Evolutionary conservation across 2,888 invertebrate species (phyloP).

Genomic region (Cheilosia vulpina): DNA sequence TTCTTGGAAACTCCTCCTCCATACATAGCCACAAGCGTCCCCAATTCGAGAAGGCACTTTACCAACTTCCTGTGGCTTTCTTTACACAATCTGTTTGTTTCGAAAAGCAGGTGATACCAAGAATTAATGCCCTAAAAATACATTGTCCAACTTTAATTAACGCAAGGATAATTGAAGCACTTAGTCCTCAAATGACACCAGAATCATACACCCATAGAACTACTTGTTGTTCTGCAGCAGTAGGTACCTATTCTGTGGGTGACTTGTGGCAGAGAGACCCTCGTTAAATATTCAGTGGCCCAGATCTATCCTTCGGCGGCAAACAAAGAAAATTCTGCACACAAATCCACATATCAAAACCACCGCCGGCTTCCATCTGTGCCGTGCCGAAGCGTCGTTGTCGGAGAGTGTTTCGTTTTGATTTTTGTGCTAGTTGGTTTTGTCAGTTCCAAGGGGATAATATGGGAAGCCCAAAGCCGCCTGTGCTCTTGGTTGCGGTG

Average conservation of each 20-base stretch:
- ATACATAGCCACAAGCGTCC: neutral
- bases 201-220: slow-evolving; percentile 11
- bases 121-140: slow-evolving; percentile 36
- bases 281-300: slow-evolving; percentile 68
- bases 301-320: slow-evolving; percentile 45
- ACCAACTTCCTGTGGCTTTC: neutral
- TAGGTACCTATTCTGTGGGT: slow-evolving; percentile 21
- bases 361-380: slow-evolving; percentile 30
- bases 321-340: slow-evolving; percentile 27
- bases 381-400: slow-evolving; percentile 14
- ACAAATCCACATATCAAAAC: slow-evolving; percentile 18
- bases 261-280: slow-evolving; percentile 51
- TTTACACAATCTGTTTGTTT: neutral
- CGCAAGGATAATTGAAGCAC: slow-evolving; percentile 43
- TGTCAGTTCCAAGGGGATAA: slow-evolving; percentile 52
- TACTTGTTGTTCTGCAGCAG: slow-evolving; percentile 48
- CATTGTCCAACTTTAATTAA: slow-evolving; percentile 54
- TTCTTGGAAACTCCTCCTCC: neutral
- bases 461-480: slow-evolving; percentile 20
- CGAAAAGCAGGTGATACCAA: slow-evolving; percentile 32
- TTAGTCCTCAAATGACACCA: slow-evolving; percentile 29
- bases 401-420: slow-evolving; percentile 34
- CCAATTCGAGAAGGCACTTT: neutral
- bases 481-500: slow-evolving; percentile 38
- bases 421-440: slow-evolving; percentile 34